Percentiles rank a stretch among this genome's conserved stretches.
Evolutionary conservation across 2,797 vertebrate genomes (phyloP).

Genomic region (Gymnoscopelus microlampas): DNA sequence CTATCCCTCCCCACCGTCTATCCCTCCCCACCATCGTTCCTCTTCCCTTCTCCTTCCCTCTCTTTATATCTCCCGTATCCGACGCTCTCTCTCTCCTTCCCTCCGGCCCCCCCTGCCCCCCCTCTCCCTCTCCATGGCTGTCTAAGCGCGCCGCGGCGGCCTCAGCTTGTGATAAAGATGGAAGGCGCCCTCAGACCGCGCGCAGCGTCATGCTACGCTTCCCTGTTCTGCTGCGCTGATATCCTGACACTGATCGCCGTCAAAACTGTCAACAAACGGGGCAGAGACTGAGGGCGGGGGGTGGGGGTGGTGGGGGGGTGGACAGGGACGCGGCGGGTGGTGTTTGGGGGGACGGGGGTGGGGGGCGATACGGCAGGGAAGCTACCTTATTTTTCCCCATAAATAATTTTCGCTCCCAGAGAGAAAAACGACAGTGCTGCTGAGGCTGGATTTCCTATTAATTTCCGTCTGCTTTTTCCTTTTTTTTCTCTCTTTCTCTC

Average conservation of each 20-base stretch:
- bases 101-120: conserved; percentile 6
- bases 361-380: conserved; percentile 29
- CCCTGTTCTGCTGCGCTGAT: conserved; percentile 73
- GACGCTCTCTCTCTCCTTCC: conserved; percentile 23
- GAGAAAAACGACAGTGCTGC: conserved; percentile 60
- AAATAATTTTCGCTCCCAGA: conserved; percentile 73
- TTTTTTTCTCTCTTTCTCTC: conserved; percentile 12
- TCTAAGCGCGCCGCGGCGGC: conserved; percentile 40
- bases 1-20: not conserved
- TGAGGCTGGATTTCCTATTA: conserved; percentile 68
- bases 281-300: conserved; percentile 49
- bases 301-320: conserved; percentile 2
- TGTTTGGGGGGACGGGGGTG: conserved; percentile 29
- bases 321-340: too few species aligned
- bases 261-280: conserved; percentile 74
- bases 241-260: conserved; percentile 80
- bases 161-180: conserved; percentile 78
- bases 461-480: conserved; percentile 64
- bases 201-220: conserved; percentile 72
- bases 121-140: conserved; percentile 17
- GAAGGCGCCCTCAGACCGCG: conserved; percentile 70
- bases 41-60: conserved; percentile 4
- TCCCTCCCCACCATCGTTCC: conserved; percentile 13
- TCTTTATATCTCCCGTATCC: conserved; percentile 6
- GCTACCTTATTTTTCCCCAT: conserved; percentile 64